A percentile compares a stretch with the other conserved stretches of the same genome.
These are phyloP conservation scores for Anthopleura xanthogrammica DNA, from an alignment of 92 coral and sea anemone genomes.

Conservation along the genomic window DNA sequence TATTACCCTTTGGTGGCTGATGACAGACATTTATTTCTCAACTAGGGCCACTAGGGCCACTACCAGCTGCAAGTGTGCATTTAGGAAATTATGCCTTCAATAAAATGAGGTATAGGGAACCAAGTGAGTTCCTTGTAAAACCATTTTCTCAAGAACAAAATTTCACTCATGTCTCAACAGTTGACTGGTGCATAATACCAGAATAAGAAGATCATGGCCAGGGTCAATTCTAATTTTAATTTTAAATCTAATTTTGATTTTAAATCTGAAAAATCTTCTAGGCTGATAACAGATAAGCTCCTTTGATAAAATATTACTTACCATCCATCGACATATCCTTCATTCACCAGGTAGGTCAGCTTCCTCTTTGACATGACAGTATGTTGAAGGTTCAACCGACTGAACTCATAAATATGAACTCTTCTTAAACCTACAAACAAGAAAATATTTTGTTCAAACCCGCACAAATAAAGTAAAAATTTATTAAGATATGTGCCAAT, in stretches of 20 bases:
- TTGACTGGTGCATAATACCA: background rate
- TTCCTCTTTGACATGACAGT: constrained; percentile 97
- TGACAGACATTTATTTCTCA: too few species aligned
- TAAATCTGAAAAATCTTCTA: background rate
- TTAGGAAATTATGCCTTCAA: too few species aligned
- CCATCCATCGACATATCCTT: constrained; percentile 98
- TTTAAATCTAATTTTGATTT: background rate
- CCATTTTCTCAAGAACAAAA: too few species aligned
- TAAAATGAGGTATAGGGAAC: too few species aligned
- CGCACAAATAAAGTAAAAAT: background rate
- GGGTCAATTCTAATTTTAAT: too few species aligned
- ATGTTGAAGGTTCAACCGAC: constrained; percentile 83
- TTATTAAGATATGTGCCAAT: background rate
- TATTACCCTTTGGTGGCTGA: too few species aligned
- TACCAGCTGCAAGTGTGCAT: too few species aligned
- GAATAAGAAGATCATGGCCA: background rate
- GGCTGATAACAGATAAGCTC: background rate
- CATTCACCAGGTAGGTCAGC: constrained; percentile 84
- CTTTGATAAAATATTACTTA: constrained; percentile 10
- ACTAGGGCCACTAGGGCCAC: too few species aligned
- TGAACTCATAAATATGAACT: constrained; percentile 85
- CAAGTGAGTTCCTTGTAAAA: too few species aligned
- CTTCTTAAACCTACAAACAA: constrained; percentile 69
- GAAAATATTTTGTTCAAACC: background rate
- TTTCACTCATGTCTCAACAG: too few species aligned